phyloP scores from a whole-genome alignment of 1,140 invertebrate species.

The Cotesia chilonis region DNA sequence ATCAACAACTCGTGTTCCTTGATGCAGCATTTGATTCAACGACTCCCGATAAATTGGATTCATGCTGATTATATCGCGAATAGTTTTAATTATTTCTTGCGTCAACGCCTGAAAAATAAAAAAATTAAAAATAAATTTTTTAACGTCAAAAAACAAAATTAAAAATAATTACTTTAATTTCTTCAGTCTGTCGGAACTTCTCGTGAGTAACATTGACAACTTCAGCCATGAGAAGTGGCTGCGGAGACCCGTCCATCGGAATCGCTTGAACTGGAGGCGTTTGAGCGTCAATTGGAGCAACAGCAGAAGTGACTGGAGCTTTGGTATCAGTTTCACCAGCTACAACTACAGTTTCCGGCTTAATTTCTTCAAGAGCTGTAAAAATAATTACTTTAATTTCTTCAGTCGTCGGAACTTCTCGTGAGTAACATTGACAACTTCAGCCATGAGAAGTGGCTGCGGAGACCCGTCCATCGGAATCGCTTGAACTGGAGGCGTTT shows the following conservation, averaged over 20 bases:
- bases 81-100: slow-evolving; percentile 97
- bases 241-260: slow-evolving; percentile 45
- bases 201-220: slow-evolving; percentile 94
- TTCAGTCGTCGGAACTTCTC: slow-evolving; percentile 89
- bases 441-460: slow-evolving; percentile 85
- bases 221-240: slow-evolving; percentile 88
- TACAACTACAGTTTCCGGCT: background rate
- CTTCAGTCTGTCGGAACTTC: slow-evolving; percentile 89
- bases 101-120: slow-evolving; percentile 78
- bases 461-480: slow-evolving; percentile 42
- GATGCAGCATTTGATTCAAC: slow-evolving; percentile 93
- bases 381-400: too few relatives aligned
- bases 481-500: slow-evolving; percentile 60
- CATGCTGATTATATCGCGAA: slow-evolving; percentile 94
- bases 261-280: slow-evolving; percentile 58
- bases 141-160: slow-evolving; percentile 24
- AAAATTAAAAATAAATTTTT: slow-evolving; percentile 14
- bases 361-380: background rate
- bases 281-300: slow-evolving; percentile 57
- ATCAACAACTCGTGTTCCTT: slow-evolving; percentile 94
- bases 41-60: slow-evolving; percentile 94
- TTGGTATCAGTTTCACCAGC: slow-evolving; percentile 43
- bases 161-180: slow-evolving; percentile 82
- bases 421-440: slow-evolving; percentile 93
- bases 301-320: background rate